Evolutionary conservation across 2,888 invertebrate species (phyloP).

Genomic region (Cancer borealis): DNA sequence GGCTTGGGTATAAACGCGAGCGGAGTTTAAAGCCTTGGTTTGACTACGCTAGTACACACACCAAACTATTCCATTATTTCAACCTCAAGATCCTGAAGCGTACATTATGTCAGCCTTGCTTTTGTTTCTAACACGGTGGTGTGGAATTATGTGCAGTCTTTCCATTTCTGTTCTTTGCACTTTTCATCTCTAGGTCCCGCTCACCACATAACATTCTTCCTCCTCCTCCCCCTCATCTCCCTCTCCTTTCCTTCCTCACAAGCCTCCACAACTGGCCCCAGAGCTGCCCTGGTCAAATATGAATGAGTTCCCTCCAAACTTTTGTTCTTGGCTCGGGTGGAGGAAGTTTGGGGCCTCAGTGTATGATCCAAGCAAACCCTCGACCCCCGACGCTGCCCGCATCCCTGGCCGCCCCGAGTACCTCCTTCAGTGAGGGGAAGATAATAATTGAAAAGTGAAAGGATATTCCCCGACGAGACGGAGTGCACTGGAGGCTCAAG

Average conservation of each 20-base stretch:
- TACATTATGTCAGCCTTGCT: not conserved
- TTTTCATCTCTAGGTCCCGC: not conserved
- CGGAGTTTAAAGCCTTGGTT: not conserved
- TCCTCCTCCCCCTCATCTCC: not conserved
- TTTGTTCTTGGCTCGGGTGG: not conserved
- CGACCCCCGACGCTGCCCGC: conserved; percentile 40
- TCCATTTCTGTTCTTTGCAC: not conserved
- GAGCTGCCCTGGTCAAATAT: conserved; percentile 52
- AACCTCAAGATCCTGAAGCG: not conserved
- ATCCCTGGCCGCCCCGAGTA: conserved; percentile 42
- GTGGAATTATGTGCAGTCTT: not conserved
- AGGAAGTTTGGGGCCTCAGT: conserved; percentile 36
- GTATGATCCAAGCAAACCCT: conserved; percentile 35
- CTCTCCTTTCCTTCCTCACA: not conserved
- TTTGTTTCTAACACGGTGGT: not conserved
- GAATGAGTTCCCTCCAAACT: conserved; percentile 44
- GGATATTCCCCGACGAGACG: not conserved
- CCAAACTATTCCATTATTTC: not conserved
- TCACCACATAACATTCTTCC: not conserved
- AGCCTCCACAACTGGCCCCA: not conserved
- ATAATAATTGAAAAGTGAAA: conserved; percentile 17
- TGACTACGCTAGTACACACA: not conserved
- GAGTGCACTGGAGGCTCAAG: not conserved
- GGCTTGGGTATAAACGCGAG: not conserved
- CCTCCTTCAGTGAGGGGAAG: not conserved